phyloP scores from a whole-genome alignment of 2,113 vertebrate genomes.

The Canis aureus region DNA sequence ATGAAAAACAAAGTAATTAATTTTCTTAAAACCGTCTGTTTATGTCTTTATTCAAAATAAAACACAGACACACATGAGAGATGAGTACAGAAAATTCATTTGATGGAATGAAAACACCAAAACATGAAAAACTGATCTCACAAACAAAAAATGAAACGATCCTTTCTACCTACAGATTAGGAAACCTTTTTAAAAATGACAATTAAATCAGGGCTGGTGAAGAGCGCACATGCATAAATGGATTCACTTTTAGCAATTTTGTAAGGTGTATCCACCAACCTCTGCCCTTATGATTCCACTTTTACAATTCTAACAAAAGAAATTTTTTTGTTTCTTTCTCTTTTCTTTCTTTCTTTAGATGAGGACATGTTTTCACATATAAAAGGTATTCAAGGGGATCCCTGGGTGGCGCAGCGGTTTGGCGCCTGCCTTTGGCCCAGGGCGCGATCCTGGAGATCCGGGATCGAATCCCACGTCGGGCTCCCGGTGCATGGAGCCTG shows the following conservation, averaged over 20 bases:
- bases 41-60: not conserved
- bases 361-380: not conserved
- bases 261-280: not conserved
- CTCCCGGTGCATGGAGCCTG: too few relatives aligned
- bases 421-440: too few relatives aligned
- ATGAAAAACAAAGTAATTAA: not conserved
- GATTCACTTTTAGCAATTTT: not conserved
- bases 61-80: not conserved
- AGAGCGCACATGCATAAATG: not conserved
- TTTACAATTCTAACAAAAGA: not conserved
- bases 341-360: too few relatives aligned
- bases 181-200: not conserved
- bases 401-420: too few relatives aligned
- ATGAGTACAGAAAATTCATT: not conserved
- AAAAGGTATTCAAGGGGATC: not conserved
- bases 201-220: not conserved
- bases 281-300: not conserved
- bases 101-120: not conserved
- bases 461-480: too few relatives aligned
- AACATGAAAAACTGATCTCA: not conserved
- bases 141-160: not conserved
- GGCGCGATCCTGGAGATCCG: too few relatives aligned
- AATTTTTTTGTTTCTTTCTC: too few relatives aligned
- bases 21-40: not conserved
- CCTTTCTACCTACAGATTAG: not conserved